These are phyloP conservation scores for Erebia palarica DNA, from an alignment of 2,888 invertebrate species.

Conservation along the genomic window DNA sequence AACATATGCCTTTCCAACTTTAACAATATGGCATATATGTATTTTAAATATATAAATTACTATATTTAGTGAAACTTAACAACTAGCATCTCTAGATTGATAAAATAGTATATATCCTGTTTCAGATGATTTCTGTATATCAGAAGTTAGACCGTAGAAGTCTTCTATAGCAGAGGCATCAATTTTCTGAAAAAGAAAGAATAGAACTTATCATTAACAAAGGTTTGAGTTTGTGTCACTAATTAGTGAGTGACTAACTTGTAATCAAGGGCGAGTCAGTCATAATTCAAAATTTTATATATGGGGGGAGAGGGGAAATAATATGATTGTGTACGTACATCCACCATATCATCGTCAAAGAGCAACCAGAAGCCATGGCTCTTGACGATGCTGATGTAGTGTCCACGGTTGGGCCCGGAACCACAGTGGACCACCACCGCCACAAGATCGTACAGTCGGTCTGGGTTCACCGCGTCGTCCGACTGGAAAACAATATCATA, in stretches of 20 bases:
- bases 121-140: constrained; percentile 99
- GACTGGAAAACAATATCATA: constrained; percentile 82
- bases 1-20: constrained; percentile 76
- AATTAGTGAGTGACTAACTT: no score
- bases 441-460: constrained; percentile 98
- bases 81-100: constrained; percentile 92
- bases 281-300: no score
- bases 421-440: constrained; percentile 99
- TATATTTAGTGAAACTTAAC: constrained; percentile 77
- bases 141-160: constrained; percentile 99
- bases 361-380: constrained; percentile 99
- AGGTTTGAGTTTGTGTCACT: no score
- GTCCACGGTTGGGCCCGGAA: constrained; percentile 99
- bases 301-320: no score
- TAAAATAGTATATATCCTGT: constrained; percentile 99
- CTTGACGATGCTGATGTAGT: constrained; percentile 99
- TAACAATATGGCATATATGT: constrained; percentile 76
- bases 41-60: constrained; percentile 74
- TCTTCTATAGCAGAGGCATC: constrained; percentile 99
- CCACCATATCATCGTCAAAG: constrained; percentile 99
- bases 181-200: constrained; percentile 90
- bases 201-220: background rate
- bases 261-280: no score
- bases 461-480: constrained; percentile 99
- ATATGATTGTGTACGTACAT: constrained; percentile 85